Evolutionary conservation across 2,888 invertebrate genomes (phyloP).

Genomic region (Minunthozetes semirufus): DNA sequence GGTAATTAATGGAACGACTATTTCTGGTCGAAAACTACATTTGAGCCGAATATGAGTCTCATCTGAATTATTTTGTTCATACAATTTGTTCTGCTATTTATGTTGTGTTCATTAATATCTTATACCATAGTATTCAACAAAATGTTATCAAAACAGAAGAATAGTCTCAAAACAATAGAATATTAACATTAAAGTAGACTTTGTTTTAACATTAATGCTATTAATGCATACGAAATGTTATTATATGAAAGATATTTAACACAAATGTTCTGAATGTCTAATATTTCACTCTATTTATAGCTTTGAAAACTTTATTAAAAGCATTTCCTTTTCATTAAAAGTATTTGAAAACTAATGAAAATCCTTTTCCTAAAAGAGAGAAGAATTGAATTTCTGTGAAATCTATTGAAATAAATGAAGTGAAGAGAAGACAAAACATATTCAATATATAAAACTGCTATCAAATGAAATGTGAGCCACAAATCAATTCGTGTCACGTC

Average conservation of each 20-base stretch:
- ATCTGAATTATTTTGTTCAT: slow-evolving; percentile 17
- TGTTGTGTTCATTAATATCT: slow-evolving; percentile 14
- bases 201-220: neutral
- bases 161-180: slow-evolving; percentile 19
- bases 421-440: neutral
- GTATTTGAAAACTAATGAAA: neutral
- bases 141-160: neutral
- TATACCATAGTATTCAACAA: slow-evolving; percentile 2
- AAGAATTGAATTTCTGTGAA: neutral
- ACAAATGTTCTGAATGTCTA: neutral
- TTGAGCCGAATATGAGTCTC: neutral
- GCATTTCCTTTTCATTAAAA: neutral
- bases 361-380: neutral
- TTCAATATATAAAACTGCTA: neutral
- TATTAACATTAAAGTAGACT: slow-evolving; percentile 1
- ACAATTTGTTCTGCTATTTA: slow-evolving; percentile 10
- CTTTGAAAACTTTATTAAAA: neutral
- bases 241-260: slow-evolving; percentile 1
- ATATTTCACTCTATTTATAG: neutral
- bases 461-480: slow-evolving; percentile 16
- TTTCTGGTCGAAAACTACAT: neutral
- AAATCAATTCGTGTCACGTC: slow-evolving; percentile 25
- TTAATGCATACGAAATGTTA: too few species aligned
- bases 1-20: slow-evolving; percentile 11
- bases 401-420: slow-evolving; percentile 14